Base-by-base conservation (phyloP, 1,140 invertebrate genomes). In the Formica exsecta region DNA sequence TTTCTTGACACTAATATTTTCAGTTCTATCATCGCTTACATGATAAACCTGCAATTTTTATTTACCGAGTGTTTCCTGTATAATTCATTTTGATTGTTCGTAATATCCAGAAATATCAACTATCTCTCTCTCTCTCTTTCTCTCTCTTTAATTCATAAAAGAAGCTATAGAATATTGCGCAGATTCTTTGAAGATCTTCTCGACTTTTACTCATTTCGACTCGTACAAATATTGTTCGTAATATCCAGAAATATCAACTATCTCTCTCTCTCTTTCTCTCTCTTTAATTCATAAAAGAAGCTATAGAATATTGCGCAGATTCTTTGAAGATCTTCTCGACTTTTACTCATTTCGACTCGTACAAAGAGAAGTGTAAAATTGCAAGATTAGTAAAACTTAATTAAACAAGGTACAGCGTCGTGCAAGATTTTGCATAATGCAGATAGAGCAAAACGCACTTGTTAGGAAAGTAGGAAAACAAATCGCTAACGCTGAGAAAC, bases 391-490 rank as follows among this genome's bases (percentile, higher is more conserved):
- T 48, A 29, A n/a, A 73, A 83, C 25, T 83, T 83, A 74, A 83
- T 83, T 83, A 41, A 41, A 73, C 79, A 73, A 74, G 61, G 54
- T 83, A 54, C 38, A 9, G 38, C 36, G 25, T 61, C 71, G 54
- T 44, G 79, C 48, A 73, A 48, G 29, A 83, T 61, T 83, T 61
- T 83, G 79, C 54, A 83, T 74, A 83, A 83, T 74, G 57, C 41
- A 16, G 19, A 4, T 36, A 61, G 57, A 73, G 68, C 29, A 62
- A 83, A 83, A 83, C 68, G 79, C 54, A 62, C 25, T 70, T 61
- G 79, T 61, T 83, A 74, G 61, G 54, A 83, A 83, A 83, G 70
- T 74, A 61, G 8, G 54, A 44, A 73, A 83, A 83, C 79, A 83
- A 83, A 74, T 83, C 79, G 68, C 77, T 62, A 59, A 62, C 29